Conservation (phyloP, 2,797 vertebrate species). For the Lutjanus campechanus region DNA sequence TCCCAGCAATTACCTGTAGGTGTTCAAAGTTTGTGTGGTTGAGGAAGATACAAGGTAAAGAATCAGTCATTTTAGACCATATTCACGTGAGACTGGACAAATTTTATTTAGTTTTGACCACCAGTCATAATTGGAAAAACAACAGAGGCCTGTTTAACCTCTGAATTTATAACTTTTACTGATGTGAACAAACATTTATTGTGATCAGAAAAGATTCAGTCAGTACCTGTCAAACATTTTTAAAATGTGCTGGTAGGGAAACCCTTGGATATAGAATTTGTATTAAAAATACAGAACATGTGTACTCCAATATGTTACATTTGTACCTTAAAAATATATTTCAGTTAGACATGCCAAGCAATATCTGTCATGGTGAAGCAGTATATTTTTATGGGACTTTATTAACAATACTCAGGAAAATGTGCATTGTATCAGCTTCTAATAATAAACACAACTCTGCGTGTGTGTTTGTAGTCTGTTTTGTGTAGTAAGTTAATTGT, state of each 20-base stretch:
- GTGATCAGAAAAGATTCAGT: neutral
- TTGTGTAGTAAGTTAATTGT: neutral
- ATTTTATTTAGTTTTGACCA: neutral
- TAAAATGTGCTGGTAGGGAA: neutral
- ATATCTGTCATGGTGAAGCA: neutral
- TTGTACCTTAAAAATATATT: neutral
- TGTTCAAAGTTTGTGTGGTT: neutral
- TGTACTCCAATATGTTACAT: neutral
- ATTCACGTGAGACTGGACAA: too few species aligned
- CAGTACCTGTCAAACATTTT: neutral
- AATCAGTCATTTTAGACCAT: too few species aligned
- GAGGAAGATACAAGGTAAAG: too few species aligned
- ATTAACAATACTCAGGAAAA: neutral
- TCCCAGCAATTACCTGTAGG: neutral
- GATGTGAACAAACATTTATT: neutral
- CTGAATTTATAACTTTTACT: neutral
- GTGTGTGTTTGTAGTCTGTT: neutral
- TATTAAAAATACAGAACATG: neutral
- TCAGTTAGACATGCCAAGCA: neutral
- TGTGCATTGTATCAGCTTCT: neutral
- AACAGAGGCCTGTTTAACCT: neutral
- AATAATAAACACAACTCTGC: constrained; percentile 6
- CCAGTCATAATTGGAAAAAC: too few species aligned
- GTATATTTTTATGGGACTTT: neutral
- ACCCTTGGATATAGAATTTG: neutral